Percentiles rank a stretch among this genome's conserved stretches.
These are phyloP conservation scores for Eupeodes corollae DNA, from an alignment of 1,140 invertebrate species.

Conservation along the genomic window DNA sequence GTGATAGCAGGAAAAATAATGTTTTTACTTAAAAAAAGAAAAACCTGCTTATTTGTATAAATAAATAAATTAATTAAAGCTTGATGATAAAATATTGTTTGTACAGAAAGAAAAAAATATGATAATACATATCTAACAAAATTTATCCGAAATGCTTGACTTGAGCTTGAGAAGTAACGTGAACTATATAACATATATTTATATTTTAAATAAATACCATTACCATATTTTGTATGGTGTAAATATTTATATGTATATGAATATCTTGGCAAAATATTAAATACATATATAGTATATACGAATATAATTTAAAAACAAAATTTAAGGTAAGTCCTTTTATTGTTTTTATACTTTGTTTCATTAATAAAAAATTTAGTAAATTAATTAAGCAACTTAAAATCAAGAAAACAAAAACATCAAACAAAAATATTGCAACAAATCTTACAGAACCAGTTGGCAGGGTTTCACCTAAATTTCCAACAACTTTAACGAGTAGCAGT, in stretches of 20 bases:
- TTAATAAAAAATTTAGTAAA: no score
- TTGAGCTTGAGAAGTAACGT: constrained; percentile 11
- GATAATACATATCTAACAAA: background rate
- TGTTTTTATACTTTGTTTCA: no score
- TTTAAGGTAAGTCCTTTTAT: background rate
- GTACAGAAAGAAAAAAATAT: no score
- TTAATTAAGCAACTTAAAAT: no score
- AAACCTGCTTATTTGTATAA: background rate
- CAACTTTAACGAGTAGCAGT: constrained; percentile 50
- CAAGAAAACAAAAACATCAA: background rate
- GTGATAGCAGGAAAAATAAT: constrained; percentile 1
- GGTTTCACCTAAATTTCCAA: constrained; percentile 47
- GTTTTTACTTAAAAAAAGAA: constrained; percentile 7
- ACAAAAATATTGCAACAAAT: constrained; percentile 26
- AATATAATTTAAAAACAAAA: background rate
- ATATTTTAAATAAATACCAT: constrained; percentile 1
- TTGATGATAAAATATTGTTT: no score
- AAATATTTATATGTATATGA: background rate
- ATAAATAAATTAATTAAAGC: no score
- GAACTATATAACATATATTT: background rate
- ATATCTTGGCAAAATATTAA: no score
- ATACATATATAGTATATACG: background rate
- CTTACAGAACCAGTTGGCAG: constrained; percentile 38
- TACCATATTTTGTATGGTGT: background rate
- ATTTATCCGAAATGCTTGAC: background rate